Percentiles rank a stretch among this genome's conserved stretches.
Conservation (phyloP, 1,140 invertebrate genomes). For the Bradynema listronoti region DNA sequence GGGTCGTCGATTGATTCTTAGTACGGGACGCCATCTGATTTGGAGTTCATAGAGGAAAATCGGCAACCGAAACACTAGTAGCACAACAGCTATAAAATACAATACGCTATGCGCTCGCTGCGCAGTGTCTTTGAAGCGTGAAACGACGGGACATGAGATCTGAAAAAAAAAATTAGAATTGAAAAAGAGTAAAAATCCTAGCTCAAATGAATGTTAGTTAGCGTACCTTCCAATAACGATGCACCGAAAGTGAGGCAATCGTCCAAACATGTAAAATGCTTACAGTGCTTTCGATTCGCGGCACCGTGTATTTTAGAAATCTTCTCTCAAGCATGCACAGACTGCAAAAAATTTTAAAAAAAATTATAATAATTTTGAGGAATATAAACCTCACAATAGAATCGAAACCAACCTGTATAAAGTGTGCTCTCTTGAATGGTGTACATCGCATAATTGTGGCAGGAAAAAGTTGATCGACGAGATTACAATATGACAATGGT, state of each 20-base stretch:
- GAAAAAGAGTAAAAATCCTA: no score
- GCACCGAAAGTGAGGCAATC: slow-evolving; percentile 52
- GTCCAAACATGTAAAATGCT: slow-evolving; percentile 55
- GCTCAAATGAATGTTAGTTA: slow-evolving; percentile 12
- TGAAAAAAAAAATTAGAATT: slow-evolving; percentile 20
- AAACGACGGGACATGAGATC: slow-evolving; percentile 56
- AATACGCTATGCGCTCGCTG: slow-evolving; percentile 39
- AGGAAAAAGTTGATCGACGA: slow-evolving; percentile 42
- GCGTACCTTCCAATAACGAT: slow-evolving; percentile 57
- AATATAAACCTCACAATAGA: neutral
- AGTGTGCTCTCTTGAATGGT: slow-evolving; percentile 48
- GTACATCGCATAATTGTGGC: slow-evolving; percentile 54
- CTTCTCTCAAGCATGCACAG: slow-evolving; percentile 55
- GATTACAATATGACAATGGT: slow-evolving; percentile 48
- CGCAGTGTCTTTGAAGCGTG: slow-evolving; percentile 52
- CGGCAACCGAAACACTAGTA: slow-evolving; percentile 49
- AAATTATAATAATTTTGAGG: neutral
- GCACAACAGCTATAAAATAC: slow-evolving; percentile 41
- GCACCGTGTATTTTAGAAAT: slow-evolving; percentile 49
- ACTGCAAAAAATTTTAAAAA: slow-evolving; percentile 15
- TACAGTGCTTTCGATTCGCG: slow-evolving; percentile 48
- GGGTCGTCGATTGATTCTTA: slow-evolving; percentile 36
- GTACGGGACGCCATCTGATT: slow-evolving; percentile 39
- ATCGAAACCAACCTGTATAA: slow-evolving; percentile 39
- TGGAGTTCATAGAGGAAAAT: slow-evolving; percentile 50